Evolutionary conservation across 1,140 invertebrate genomes (phyloP), one percentile per base, ranked within the genome.

Genomic region (Chelonus insularis): DNA sequence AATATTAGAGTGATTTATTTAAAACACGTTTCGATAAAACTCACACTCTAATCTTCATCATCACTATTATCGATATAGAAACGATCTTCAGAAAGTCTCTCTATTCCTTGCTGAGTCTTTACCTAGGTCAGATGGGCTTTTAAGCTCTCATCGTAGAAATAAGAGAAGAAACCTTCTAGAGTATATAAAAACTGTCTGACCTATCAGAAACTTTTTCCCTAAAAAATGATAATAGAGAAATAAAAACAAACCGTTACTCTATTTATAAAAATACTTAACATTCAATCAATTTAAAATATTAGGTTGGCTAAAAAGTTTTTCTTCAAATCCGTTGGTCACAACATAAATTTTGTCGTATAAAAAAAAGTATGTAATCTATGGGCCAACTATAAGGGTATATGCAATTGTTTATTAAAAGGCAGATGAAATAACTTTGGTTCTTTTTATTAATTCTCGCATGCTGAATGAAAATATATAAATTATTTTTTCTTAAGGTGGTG

Each of bases 121-220:
- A 20, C 16, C 32, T 34, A 60, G 48, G 57, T 51, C 57, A 59
- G 45, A 37, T 37, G 32, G 6, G 34, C 47, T 51, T 60, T 60
- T 52, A 60, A 60, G 57, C 57, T 60, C 47, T 41, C 8, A 21
- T 25, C 37, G 14, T 37, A 41, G 57, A 37, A 52, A 41, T 51
- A 50, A 39, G 57, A 21, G 45, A 12, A 21, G 29, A 18, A 6
- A 25, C 16, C 48, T 36, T 18, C 29, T 39, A 12, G 23, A 6
- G 14, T 57, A 57, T 50, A 50, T 43, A 8, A 2, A 16, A 16
- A n/a, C n/a, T 23, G 47, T 52, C 16, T 32, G 16, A 29, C 29
- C 23, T 25, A 36, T 52, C 25, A 21, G 6, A 9, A 8, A 52
- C 12, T 52, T 52, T 32, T 14, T 4, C 16, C 12, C 25, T 36